A percentile compares a stretch with the other conserved stretches of the same genome.
Conservation (phyloP, 2,888 invertebrate species). For the Abrostola tripartita region DNA sequence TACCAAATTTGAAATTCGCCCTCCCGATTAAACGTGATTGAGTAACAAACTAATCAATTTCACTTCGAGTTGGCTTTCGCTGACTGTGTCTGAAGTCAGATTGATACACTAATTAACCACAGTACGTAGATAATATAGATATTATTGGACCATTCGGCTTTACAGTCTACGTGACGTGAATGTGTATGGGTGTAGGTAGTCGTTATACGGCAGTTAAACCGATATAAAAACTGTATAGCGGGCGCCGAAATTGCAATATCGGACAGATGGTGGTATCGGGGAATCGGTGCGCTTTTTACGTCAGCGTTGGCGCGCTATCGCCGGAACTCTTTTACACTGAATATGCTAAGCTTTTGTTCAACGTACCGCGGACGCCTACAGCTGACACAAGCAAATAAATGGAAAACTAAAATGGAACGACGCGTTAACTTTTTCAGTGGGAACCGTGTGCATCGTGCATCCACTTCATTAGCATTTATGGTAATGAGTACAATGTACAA, state of each 20-base stretch:
- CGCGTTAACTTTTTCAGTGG: constrained; percentile 19
- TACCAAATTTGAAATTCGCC: not conserved
- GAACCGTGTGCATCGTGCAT: constrained; percentile 4
- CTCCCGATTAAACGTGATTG: constrained; percentile 3
- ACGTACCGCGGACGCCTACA: constrained; percentile 24
- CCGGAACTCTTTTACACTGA: constrained; percentile 41
- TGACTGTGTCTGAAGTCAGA: not conserved
- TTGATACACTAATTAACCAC: not conserved
- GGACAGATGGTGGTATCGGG: constrained; percentile 48
- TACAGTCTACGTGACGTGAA: constrained; percentile 3
- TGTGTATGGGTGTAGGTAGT: not conserved
- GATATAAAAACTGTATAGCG: constrained; percentile 51
- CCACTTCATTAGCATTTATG: constrained; percentile 32
- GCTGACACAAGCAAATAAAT: constrained; percentile 46
- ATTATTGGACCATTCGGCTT: not conserved
- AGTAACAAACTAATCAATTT: constrained; percentile 10
- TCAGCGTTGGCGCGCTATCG: constrained; percentile 14
- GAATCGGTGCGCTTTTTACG: constrained; percentile 48
- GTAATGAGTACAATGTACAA: constrained; percentile 17
- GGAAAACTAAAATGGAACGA: constrained; percentile 36
- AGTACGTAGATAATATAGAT: not conserved
- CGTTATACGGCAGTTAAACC: constrained; percentile 32
- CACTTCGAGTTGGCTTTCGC: not conserved
- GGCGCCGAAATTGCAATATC: constrained; percentile 61
- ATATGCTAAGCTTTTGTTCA: constrained; percentile 55